Conservation (phyloP, 2,797 vertebrate genomes). For the Remorina albescens region DNA sequence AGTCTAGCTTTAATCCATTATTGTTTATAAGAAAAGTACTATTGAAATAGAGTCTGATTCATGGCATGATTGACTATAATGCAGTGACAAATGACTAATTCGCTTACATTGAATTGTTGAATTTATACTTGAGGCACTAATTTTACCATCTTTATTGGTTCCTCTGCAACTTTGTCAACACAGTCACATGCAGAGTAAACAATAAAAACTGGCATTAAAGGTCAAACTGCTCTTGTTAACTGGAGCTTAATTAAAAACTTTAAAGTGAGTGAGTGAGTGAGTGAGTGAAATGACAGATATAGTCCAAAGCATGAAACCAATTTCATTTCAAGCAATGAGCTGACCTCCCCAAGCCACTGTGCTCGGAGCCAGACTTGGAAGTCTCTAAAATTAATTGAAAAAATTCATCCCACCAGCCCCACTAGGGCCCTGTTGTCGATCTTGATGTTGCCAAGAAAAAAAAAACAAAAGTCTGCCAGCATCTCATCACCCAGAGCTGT, state of each 20-base stretch:
- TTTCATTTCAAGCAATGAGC: constrained; percentile 43
- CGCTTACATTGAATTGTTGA: background rate
- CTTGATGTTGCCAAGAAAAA: constrained; percentile 36
- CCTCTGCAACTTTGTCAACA: background rate
- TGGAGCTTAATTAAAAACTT: constrained; percentile 13
- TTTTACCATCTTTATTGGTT: background rate
- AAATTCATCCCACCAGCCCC: constrained; percentile 38
- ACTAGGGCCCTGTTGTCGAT: constrained; percentile 7
- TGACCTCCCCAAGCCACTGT: constrained; percentile 22
- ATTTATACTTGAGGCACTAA: background rate
- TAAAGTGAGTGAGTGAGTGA: constrained; percentile 24
- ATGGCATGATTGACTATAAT: background rate
- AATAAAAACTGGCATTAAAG: no score
- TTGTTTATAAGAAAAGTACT: no score
- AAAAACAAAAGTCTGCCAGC: constrained; percentile 23
- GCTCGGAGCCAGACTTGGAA: constrained; percentile 45
- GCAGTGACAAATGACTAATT: background rate
- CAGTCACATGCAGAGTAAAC: background rate
- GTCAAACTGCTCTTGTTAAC: constrained; percentile 16
- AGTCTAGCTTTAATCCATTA: no score
- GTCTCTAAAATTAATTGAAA: constrained; percentile 50
- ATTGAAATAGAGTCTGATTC: no score
- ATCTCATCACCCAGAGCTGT: constrained; percentile 26
- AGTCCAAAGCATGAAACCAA: background rate
- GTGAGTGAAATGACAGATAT: constrained; percentile 38